Base-by-base conservation (phyloP, 2,113 vertebrate species). In the Rutilus rutilus region DNA sequence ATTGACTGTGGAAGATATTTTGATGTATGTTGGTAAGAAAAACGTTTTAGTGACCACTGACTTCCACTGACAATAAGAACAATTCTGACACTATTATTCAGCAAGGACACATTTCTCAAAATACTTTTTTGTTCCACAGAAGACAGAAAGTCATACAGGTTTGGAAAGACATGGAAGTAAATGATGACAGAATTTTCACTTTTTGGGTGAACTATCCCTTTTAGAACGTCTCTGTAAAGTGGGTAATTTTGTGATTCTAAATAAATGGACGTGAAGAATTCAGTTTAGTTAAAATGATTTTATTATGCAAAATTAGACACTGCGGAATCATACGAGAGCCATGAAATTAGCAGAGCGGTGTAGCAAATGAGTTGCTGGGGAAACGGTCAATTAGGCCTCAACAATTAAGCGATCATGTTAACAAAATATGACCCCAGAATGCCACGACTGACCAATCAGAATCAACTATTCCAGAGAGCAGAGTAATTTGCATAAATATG, bases 401-500 rank as follows among this genome's bases (percentile, higher is more conserved):
- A 21, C 65, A 69, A 33, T 21, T 73, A 45, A 71, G 21, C 3
- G 21, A 45, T 45, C 39, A 73, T 73, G 42, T 45, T 45, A 45
- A 25, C 10, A 73, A 73, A 73, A 10, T 73, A n/a, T n/a, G 39
- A 73, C 21, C 23, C 21, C 39, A 45, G 21, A 73, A 73, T 73
- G 39, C 36, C 21, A 73, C 69, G 5, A n/a, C 69, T 73, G 69
- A 73, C 69, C 69, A 45, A 73, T 73, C 39, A 42, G 65, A 69
- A 36, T 69, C 6, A 21, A 69, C 17, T 36, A 69, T 69, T 69
- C 33, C 30, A 21, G 69, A 45, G 23, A 45, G 69, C 39, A 7
- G 10, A n/a, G 39, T 45, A n/a, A 25, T 74, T 74, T 45, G 69
- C 36, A 45, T 45, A 45, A 42, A 45, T 74, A 45, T 27, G 12